A percentile compares a stretch with the other conserved stretches of the same genome.
Evolutionary conservation across 2,797 vertebrate species (phyloP).

Genomic region (Paramormyrops hopkinsi): DNA sequence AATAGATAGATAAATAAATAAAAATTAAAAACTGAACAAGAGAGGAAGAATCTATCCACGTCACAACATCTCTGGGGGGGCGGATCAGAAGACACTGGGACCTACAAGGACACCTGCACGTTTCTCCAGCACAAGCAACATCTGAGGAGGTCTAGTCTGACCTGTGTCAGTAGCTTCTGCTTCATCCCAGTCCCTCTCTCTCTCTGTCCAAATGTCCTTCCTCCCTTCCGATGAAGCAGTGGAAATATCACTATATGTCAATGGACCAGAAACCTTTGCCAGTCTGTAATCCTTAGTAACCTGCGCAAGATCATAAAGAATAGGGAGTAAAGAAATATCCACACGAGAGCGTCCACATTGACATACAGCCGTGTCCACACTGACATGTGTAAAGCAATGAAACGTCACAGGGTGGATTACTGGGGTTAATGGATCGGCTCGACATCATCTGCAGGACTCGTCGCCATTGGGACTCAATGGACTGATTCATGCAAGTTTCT

Average conservation of each 20-base stretch:
- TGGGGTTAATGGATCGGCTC: constrained; percentile 44
- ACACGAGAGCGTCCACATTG: constrained; percentile 58
- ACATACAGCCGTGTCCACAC: not conserved
- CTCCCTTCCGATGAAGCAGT: constrained; percentile 70
- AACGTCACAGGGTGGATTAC: constrained; percentile 49
- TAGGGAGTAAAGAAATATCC: constrained; percentile 52
- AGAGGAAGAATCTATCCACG: constrained; percentile 15
- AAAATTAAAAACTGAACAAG: constrained; percentile 13
- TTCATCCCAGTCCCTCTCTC: constrained; percentile 73
- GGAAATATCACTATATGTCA: constrained; percentile 76
- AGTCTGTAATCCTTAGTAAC: constrained; percentile 76
- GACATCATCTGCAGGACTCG: constrained; percentile 22
- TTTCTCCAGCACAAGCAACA: constrained; percentile 32
- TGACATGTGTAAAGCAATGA: constrained; percentile 59
- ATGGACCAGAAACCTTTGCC: constrained; percentile 72
- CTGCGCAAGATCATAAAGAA: constrained; percentile 73
- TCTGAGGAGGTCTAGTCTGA: constrained; percentile 66
- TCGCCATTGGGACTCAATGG: constrained; percentile 29
- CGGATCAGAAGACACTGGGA: not conserved
- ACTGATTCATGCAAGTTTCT: constrained; percentile 37
- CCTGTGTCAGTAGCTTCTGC: constrained; percentile 73
- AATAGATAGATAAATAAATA: not conserved
- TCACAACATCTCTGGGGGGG: constrained; percentile 18
- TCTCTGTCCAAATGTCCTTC: constrained; percentile 75
- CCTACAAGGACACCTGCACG: not conserved